A percentile compares a stretch with the other conserved stretches of the same genome.
Conservation (phyloP, 2,888 invertebrate genomes). For the Bhutanitis thaidina region DNA sequence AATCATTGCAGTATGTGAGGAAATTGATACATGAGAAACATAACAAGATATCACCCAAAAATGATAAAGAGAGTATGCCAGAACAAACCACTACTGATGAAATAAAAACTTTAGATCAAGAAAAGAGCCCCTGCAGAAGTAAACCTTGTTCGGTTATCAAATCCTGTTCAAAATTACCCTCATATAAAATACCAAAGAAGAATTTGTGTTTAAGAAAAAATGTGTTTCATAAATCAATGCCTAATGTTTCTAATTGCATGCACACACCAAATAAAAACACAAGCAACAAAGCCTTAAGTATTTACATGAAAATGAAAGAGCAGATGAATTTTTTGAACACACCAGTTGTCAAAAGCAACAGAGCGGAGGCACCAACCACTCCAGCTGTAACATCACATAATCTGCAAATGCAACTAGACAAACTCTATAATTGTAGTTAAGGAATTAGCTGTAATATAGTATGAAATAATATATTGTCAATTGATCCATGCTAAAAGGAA, state of each 20-base stretch:
- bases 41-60: background rate
- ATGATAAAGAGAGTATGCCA: constrained; percentile 39
- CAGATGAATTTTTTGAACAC: constrained; percentile 62
- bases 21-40: constrained; percentile 36
- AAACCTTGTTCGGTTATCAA: constrained; percentile 49
- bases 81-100: constrained; percentile 28
- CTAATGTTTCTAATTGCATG: constrained; percentile 41
- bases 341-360: constrained; percentile 42
- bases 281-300: constrained; percentile 46
- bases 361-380: constrained; percentile 40
- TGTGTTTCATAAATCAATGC: constrained; percentile 52
- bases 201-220: constrained; percentile 53
- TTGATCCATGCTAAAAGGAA: too few relatives aligned
- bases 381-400: constrained; percentile 60
- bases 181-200: constrained; percentile 64
- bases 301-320: constrained; percentile 67
- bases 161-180: constrained; percentile 44
- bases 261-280: constrained; percentile 43
- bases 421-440: constrained; percentile 51
- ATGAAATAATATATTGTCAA: background rate
- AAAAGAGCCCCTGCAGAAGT: constrained; percentile 27
- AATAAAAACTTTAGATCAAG: constrained; percentile 27
- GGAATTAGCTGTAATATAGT: background rate
- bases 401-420: constrained; percentile 61
- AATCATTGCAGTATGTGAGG: constrained; percentile 44